Conservation (phyloP, 1,140 invertebrate genomes). For the Papilio dardanus region DNA sequence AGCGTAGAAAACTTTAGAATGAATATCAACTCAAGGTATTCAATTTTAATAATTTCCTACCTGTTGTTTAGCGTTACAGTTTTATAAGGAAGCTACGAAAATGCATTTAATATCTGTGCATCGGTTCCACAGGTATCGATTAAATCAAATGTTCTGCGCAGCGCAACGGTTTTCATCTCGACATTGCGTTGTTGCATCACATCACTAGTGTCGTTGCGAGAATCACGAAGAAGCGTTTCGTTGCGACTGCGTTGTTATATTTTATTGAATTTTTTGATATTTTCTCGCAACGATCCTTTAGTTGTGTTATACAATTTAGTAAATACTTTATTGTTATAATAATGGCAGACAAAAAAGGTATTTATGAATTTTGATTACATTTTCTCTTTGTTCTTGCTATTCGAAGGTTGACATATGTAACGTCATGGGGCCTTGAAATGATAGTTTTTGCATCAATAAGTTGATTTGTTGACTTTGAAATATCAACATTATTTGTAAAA, state of each 20-base stretch:
- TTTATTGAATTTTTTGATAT: slow-evolving; percentile 56
- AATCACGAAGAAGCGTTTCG: slow-evolving; percentile 55
- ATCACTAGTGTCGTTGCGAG: slow-evolving; percentile 61
- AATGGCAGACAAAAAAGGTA: slow-evolving; percentile 81
- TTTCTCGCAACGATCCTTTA: slow-evolving; percentile 50
- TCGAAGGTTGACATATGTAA: slow-evolving; percentile 74
- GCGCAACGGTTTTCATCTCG: slow-evolving; percentile 21
- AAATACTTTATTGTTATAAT: slow-evolving; percentile 62
- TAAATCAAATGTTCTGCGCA: slow-evolving; percentile 25
- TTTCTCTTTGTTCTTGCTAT: slow-evolving; percentile 73
- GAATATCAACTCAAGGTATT: not conserved
- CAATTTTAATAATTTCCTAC: not conserved
- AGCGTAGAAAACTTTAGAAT: too few species aligned
- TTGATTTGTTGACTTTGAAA: slow-evolving; percentile 7
- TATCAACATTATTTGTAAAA: slow-evolving; percentile 12
- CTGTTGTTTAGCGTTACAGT: not conserved
- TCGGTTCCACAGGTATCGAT: slow-evolving; percentile 27
- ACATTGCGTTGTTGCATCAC: slow-evolving; percentile 32
- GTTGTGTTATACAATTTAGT: slow-evolving; percentile 57
- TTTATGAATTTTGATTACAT: slow-evolving; percentile 68
- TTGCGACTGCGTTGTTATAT: slow-evolving; percentile 51
- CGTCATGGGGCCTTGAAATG: slow-evolving; percentile 65
- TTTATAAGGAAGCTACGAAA: not conserved
- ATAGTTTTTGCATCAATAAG: slow-evolving; percentile 47
- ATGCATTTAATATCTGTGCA: slow-evolving; percentile 27